Evolutionary conservation across 1,140 invertebrate species (phyloP).

Genomic region (Microplitis mediator): DNA sequence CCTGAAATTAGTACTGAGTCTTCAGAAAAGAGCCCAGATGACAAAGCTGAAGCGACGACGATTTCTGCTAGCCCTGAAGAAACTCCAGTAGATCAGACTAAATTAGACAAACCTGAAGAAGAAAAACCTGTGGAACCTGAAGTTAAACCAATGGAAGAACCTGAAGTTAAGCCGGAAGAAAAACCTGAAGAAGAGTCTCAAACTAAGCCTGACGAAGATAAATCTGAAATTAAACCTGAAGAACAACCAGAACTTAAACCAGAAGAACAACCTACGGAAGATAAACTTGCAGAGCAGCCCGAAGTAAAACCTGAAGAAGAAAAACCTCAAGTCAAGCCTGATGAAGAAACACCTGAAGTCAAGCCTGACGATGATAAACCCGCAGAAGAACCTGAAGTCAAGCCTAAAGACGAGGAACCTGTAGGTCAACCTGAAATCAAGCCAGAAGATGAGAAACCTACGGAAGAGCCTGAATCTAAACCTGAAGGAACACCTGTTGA

Average conservation of each 20-base stretch:
- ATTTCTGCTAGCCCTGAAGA: slow-evolving; percentile 14
- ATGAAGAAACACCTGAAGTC: slow-evolving; percentile 16
- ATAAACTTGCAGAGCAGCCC: slow-evolving; percentile 20
- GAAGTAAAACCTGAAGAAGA: slow-evolving; percentile 24
- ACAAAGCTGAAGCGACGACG: slow-evolving; percentile 28
- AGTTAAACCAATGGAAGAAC: neutral
- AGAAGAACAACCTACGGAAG: slow-evolving; percentile 9
- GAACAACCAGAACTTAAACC: neutral
- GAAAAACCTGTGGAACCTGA: slow-evolving; percentile 31
- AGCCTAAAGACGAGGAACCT: slow-evolving; percentile 14
- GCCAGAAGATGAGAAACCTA: slow-evolving; percentile 11
- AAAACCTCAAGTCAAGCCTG: neutral
- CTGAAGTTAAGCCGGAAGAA: slow-evolving; percentile 15
- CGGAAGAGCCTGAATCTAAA: slow-evolving; percentile 14
- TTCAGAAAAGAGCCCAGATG: slow-evolving; percentile 43
- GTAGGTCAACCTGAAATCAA: slow-evolving; percentile 16
- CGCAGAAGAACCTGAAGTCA: neutral
- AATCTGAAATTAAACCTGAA: slow-evolving; percentile 2
- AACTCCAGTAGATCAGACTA: neutral
- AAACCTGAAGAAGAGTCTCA: neutral
- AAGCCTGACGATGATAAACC: slow-evolving; percentile 13
- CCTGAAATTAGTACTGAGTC: slow-evolving; percentile 27
- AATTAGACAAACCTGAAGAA: neutral
- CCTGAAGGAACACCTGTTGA: slow-evolving; percentile 12
- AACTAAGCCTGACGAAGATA: neutral